Percentiles rank a stretch among this genome's conserved stretches.
phyloP scores from a whole-genome alignment of 92 coral and sea anemone genomes.

The Galaxea fascicularis region DNA sequence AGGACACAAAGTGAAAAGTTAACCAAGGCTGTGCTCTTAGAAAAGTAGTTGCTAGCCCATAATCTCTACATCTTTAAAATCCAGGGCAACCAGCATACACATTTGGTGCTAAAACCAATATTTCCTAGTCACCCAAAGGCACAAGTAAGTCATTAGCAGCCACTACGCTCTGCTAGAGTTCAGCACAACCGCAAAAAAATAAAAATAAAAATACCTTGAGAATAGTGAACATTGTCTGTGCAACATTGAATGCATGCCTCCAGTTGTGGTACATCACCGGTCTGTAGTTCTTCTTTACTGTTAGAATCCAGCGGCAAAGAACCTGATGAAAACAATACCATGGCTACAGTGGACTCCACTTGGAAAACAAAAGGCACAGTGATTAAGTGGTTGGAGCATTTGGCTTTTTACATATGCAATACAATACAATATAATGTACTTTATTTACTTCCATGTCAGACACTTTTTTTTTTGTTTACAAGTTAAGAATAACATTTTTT shows the following conservation, averaged over 20 bases:
- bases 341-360: background rate
- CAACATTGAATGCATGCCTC: constrained; percentile 99
- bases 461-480: no score
- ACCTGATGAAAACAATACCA: constrained; percentile 55
- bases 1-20: no score
- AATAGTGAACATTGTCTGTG: constrained; percentile 97
- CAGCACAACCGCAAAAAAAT: background rate
- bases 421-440: no score
- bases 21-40: no score
- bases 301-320: constrained; percentile 93
- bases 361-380: background rate
- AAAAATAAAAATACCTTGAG: constrained; percentile 74
- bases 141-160: no score
- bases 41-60: no score
- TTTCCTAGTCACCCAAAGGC: no score
- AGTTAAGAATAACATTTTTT: no score
- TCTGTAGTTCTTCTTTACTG: constrained; percentile 96
- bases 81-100: no score
- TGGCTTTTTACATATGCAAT: background rate
- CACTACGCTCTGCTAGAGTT: background rate
- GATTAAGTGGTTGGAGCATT: background rate
- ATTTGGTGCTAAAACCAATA: no score
- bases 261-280: constrained; percentile 99
- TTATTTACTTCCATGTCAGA: no score
- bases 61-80: no score